A percentile compares a stretch with the other conserved stretches of the same genome.
Conservation (phyloP, 2,888 invertebrate species). For the Pterobdella sp. region DNA sequence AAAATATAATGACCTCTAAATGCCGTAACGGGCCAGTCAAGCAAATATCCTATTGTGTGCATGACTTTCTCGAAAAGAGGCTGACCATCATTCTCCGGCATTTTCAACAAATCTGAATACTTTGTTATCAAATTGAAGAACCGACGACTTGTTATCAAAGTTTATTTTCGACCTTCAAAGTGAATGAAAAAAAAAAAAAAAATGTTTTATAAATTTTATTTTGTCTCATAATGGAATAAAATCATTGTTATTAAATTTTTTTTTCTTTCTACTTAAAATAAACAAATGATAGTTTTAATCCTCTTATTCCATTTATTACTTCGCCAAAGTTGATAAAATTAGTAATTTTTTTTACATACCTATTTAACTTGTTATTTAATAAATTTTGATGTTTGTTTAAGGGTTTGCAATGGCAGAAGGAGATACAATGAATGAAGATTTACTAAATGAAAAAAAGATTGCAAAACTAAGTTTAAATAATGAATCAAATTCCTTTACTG, state of each 20-base stretch:
- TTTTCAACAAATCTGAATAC: not conserved
- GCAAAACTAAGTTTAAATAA: too few species aligned
- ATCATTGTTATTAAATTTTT: too few species aligned
- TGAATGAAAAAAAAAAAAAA: not conserved
- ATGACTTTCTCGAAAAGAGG: constrained; percentile 1
- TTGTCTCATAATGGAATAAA: too few species aligned
- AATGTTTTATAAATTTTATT: too few species aligned
- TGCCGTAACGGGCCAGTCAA: constrained; percentile 2
- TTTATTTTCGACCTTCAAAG: constrained; percentile 6
- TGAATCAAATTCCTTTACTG: too few species aligned
- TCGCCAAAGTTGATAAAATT: too few species aligned
- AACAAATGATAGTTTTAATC: too few species aligned
- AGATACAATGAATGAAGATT: not conserved
- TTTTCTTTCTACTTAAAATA: too few species aligned
- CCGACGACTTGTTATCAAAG: not conserved
- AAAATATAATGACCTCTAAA: constrained; percentile 10
- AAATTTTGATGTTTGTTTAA: too few species aligned
- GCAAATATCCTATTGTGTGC: not conserved
- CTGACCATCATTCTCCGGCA: constrained; percentile 10
- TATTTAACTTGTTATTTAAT: too few species aligned
- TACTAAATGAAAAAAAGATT: not conserved
- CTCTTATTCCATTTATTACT: too few species aligned
- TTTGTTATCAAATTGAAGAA: not conserved
- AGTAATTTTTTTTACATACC: too few species aligned
- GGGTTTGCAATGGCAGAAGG: not conserved